Evolutionary conservation across 2,113 vertebrate species (phyloP).

Genomic region (Boulengeromyrus knoepffleri): DNA sequence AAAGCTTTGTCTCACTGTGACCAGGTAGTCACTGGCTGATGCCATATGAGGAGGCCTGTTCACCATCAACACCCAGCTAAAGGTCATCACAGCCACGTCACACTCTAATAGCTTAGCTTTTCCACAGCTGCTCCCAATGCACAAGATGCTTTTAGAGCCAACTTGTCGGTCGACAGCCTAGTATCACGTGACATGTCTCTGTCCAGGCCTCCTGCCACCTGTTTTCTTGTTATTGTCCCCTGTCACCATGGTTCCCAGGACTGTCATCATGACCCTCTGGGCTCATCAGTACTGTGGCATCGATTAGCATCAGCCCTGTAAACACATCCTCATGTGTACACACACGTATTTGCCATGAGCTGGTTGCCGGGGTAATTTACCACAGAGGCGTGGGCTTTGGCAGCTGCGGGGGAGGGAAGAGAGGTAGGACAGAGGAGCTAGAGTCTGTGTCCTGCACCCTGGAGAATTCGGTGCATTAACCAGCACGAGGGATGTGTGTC

Average conservation of each 20-base stretch:
- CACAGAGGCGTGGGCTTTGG: not conserved
- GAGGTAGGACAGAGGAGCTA: not conserved
- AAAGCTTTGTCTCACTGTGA: not conserved
- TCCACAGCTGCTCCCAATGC: not conserved
- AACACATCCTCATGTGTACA: conserved; percentile 28
- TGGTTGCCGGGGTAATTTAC: conserved; percentile 27
- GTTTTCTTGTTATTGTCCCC: conserved; percentile 21
- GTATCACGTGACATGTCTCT: not conserved
- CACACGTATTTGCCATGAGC: conserved; percentile 13
- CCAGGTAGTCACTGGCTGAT: not conserved
- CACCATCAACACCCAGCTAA: not conserved
- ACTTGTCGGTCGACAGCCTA: not conserved
- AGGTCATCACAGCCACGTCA: not conserved
- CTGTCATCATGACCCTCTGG: conserved; percentile 22
- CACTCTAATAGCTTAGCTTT: not conserved
- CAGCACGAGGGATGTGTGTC: not conserved
- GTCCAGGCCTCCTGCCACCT: not conserved
- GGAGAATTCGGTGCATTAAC: not conserved
- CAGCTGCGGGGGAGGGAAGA: conserved; percentile 1
- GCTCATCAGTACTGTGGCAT: not conserved
- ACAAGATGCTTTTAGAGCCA: not conserved
- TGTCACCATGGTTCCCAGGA: conserved; percentile 19
- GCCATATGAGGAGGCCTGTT: not conserved
- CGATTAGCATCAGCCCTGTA: conserved; percentile 16
- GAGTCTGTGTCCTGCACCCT: not conserved